Evolutionary conservation across 2,888 invertebrate genomes (phyloP).

Genomic region (Muschampia plurimacula): DNA sequence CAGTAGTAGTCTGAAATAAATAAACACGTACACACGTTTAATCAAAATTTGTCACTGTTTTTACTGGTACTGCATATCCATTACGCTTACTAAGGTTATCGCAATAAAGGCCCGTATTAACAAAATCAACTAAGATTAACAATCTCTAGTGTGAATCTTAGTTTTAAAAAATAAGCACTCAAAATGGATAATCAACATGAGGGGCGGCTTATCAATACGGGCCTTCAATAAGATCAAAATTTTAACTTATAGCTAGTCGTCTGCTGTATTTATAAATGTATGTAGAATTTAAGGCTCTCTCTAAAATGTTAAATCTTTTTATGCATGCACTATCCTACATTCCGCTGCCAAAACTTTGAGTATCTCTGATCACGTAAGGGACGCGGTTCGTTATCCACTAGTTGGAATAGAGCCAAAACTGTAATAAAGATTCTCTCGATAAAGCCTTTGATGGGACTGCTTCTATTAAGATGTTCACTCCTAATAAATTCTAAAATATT

Average conservation of each 20-base stretch:
- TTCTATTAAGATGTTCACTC: conserved; percentile 61
- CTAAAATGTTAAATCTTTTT: conserved; percentile 35
- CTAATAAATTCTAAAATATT: conserved; percentile 50
- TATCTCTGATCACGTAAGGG: conserved; percentile 39
- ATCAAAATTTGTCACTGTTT: no score
- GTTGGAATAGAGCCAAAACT: conserved; percentile 78
- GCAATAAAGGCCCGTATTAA: no score
- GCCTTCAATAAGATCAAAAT: no score
- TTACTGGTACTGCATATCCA: no score
- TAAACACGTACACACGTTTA: neutral
- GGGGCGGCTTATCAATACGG: no score
- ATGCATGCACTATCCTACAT: conserved; percentile 19
- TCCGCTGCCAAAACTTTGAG: conserved; percentile 29
- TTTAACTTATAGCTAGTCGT: no score
- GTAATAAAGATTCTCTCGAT: conserved; percentile 79
- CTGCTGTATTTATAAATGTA: neutral
- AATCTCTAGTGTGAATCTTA: no score
- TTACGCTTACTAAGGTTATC: no score
- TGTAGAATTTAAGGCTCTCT: neutral
- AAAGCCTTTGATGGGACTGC: conserved; percentile 68
- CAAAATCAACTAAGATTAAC: no score
- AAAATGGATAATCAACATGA: no score
- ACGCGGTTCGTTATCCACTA: conserved; percentile 65
- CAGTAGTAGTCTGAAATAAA: no score
- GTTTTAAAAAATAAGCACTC: no score